These are phyloP conservation scores for Poeciliopsis turneri DNA, from an alignment of 2,797 vertebrate species.

Conservation along the genomic window DNA sequence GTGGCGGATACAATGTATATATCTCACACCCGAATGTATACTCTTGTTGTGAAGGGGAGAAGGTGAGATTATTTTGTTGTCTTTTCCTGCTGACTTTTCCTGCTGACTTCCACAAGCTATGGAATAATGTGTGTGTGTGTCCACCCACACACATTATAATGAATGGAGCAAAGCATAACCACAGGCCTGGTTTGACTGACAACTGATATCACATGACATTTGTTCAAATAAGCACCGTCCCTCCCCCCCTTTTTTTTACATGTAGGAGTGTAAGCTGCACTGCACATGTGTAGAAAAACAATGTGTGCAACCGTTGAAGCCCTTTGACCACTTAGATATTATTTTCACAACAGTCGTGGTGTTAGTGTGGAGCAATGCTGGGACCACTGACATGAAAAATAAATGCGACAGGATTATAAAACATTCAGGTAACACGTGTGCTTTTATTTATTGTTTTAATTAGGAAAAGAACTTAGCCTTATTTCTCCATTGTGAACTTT, in stretches of 20 bases:
- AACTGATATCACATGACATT: conserved; percentile 3
- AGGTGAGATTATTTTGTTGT: too few species aligned
- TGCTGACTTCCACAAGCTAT: background rate
- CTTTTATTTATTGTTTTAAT: background rate
- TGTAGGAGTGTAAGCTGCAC: conserved; percentile 7
- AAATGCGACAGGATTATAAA: background rate
- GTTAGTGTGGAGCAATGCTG: background rate
- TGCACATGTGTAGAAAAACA: conserved; percentile 24
- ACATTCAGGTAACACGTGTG: conserved; percentile 30
- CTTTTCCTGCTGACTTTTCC: too few species aligned
- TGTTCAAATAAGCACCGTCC: background rate
- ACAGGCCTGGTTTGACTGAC: background rate
- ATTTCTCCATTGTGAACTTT: background rate
- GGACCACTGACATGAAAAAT: background rate
- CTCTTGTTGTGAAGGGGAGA: too few species aligned
- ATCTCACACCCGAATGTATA: too few species aligned
- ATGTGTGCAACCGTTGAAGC: conserved; percentile 65
- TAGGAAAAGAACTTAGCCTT: background rate
- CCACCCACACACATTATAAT: background rate
- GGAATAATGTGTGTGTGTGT: background rate
- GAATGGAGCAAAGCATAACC: background rate
- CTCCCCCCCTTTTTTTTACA: background rate
- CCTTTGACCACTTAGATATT: conserved; percentile 71
- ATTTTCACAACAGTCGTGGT: conserved; percentile 40
- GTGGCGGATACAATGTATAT: too few species aligned